Conservation (phyloP, 2,113 vertebrate species). For the Tragelaphus imberbis region DNA sequence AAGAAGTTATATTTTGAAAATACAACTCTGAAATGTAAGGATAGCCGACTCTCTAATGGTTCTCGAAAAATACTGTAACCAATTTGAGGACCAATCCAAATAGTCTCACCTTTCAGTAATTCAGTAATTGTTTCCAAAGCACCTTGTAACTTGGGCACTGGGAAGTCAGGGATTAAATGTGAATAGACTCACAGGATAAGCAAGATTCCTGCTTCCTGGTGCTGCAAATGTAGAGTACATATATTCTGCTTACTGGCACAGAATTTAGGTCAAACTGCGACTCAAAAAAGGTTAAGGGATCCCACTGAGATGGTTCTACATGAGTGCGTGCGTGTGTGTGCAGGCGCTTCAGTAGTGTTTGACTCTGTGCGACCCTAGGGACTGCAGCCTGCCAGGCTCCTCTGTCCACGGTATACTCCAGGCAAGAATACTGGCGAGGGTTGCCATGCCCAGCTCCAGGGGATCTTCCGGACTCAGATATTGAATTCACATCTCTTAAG, state of each 20-base stretch:
- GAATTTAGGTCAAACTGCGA: background rate
- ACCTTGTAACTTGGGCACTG: background rate
- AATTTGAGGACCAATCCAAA: background rate
- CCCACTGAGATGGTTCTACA: background rate
- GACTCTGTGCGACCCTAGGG: background rate
- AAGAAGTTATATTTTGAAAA: background rate
- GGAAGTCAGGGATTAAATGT: background rate
- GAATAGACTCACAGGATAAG: background rate
- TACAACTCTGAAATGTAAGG: background rate
- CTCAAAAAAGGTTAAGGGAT: background rate
- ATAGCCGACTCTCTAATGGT: background rate
- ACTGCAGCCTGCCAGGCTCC: background rate
- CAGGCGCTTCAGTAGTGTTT: background rate
- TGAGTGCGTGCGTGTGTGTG: fast-evolving
- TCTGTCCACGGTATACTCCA: background rate
- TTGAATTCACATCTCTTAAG: background rate
- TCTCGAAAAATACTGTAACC: background rate
- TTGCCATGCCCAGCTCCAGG: background rate
- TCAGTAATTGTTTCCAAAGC: background rate
- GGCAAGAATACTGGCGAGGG: background rate
- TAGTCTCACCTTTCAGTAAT: background rate
- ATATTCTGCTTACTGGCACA: background rate
- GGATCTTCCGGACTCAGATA: background rate
- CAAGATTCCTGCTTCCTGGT: background rate
- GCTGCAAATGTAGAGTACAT: no score